A percentile compares a stretch with the other conserved stretches of the same genome.
phyloP scores from a whole-genome alignment of 2,797 vertebrate species.

The Sorex maritimensis region DNA sequence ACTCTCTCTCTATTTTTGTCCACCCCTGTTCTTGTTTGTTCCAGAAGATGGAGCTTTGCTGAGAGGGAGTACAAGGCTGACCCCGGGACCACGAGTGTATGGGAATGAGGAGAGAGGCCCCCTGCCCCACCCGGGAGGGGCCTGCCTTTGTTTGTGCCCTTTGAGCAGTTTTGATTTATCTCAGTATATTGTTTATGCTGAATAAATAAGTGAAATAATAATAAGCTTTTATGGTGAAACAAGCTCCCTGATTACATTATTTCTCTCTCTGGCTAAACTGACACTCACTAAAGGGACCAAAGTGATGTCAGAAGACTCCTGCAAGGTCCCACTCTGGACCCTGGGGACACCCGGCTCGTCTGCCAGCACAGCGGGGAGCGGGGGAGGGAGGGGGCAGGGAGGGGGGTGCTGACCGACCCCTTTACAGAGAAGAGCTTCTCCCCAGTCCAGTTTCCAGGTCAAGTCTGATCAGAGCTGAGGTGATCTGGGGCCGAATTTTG shows the following conservation, averaged over 20 bases:
- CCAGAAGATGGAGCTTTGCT: slow-evolving; percentile 48
- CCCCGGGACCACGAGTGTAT: neutral
- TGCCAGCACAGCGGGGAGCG: neutral
- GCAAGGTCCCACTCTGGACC: neutral
- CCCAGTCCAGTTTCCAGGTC: neutral
- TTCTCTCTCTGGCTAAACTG: slow-evolving; percentile 56
- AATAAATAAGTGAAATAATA: too few species aligned
- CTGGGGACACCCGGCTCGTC: neutral
- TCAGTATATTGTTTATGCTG: slow-evolving; percentile 16
- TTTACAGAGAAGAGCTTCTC: neutral
- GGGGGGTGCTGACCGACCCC: neutral
- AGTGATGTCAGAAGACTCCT: slow-evolving; percentile 58
- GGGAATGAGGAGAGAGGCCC: neutral
- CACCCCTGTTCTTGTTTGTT: slow-evolving; percentile 28
- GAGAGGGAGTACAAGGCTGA: neutral
- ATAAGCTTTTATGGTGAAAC: slow-evolving; percentile 7
- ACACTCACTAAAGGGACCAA: slow-evolving; percentile 50
- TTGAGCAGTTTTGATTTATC: slow-evolving; percentile 32
- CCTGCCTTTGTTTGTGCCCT: neutral
- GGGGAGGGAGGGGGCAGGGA: neutral
- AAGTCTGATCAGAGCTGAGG: slow-evolving; percentile 27
- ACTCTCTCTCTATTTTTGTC: too few species aligned
- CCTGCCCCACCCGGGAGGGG: too few species aligned
- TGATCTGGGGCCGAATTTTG: slow-evolving; percentile 17
- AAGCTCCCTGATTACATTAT: slow-evolving; percentile 43